Conservation (phyloP, 1,140 invertebrate genomes). For the Vanessa tameamea region DNA sequence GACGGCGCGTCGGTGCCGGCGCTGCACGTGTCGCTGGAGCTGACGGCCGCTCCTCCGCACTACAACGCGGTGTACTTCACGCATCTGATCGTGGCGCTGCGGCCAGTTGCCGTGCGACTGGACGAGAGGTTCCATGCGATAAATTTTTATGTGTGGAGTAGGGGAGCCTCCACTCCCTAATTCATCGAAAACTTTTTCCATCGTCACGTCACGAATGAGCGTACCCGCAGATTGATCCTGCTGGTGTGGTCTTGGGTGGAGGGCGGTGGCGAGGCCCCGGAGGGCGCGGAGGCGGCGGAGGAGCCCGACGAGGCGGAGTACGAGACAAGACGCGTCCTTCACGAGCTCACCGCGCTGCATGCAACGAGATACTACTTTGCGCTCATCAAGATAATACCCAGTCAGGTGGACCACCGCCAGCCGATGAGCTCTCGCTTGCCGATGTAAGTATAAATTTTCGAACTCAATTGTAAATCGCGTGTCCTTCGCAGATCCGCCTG, state of each 20-base stretch:
- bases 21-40: constrained; percentile 84
- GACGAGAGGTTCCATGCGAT: constrained; percentile 71
- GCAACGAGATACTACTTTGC: constrained; percentile 95
- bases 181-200: too few relatives aligned
- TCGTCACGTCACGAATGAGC: too few relatives aligned
- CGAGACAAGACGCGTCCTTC: constrained; percentile 87
- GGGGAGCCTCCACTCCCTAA: too few relatives aligned
- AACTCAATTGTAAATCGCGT: not conserved
- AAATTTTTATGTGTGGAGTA: not conserved
- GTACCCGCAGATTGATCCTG: constrained; percentile 87
- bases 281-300: constrained; percentile 80
- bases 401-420: constrained; percentile 76
- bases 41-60: constrained; percentile 82
- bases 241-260: constrained; percentile 86
- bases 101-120: constrained; percentile 91
- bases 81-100: constrained; percentile 90
- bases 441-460: not conserved
- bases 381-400: constrained; percentile 89
- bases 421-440: not conserved
- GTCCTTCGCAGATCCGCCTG: constrained; percentile 83
- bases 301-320: constrained; percentile 88
- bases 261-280: constrained; percentile 81
- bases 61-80: constrained; percentile 81
- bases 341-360: constrained; percentile 90
- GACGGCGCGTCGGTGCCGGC: constrained; percentile 80